Conservation (phyloP, 92 coral and sea anemone genomes). For the Virgularia gustaviana region DNA sequence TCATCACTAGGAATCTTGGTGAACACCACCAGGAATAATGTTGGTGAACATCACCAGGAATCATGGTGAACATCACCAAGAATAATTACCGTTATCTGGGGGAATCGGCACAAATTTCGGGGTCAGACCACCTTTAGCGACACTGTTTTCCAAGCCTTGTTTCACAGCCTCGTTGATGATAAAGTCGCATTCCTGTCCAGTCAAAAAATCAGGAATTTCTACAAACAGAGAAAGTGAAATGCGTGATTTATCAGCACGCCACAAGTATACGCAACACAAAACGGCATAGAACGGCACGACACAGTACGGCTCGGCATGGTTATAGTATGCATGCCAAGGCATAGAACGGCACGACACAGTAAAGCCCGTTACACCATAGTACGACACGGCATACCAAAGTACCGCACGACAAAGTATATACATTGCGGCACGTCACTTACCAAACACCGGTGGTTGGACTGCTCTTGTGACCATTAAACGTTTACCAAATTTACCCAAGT, state of each 20-base stretch:
- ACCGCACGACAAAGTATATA: not conserved
- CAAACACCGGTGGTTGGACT: constrained; percentile 78
- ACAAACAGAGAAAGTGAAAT: not conserved
- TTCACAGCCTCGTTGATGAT: constrained; percentile 62
- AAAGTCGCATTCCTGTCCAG: constrained; percentile 79
- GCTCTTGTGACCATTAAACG: constrained; percentile 73
- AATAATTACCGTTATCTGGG: constrained; percentile 30
- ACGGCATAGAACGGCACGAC: no score
- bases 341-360: no score
- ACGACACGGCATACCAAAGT: not conserved
- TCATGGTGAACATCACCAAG: no score
- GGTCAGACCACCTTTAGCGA: constrained; percentile 89
- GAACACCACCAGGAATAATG: no score
- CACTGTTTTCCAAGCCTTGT: constrained; percentile 62
- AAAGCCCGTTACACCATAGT: no score
- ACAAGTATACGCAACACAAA: no score
- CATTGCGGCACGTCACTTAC: constrained; percentile 42
- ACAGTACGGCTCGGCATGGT: no score
- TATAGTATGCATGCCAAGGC: no score
- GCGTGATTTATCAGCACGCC: no score
- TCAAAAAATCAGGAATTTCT: constrained; percentile 86
- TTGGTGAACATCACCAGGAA: no score
- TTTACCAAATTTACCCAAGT: constrained; percentile 67
- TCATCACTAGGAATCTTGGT: no score
- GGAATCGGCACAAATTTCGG: constrained; percentile 23